These are phyloP conservation scores for Oligia fasciuncula DNA, from an alignment of 2,888 invertebrate genomes.

Conservation along the genomic window DNA sequence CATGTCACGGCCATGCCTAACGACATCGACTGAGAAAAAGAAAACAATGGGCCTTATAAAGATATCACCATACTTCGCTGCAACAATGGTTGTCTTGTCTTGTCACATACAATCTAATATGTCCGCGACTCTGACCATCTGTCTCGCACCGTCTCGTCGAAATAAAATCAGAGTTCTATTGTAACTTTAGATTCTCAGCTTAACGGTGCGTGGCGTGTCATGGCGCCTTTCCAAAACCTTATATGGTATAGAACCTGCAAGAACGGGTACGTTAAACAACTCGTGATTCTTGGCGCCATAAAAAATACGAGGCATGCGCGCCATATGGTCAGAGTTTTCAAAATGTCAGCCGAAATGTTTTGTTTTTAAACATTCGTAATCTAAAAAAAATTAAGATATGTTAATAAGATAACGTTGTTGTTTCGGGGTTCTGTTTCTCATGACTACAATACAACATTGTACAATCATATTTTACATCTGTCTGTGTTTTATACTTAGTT, in stretches of 20 bases:
- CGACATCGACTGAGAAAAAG: conserved; percentile 43
- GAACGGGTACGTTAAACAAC: conserved; percentile 71
- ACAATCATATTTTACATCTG: conserved; percentile 33
- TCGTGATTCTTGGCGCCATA: conserved; percentile 76
- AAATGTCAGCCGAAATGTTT: conserved; percentile 67
- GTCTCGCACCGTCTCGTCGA: conserved; percentile 66
- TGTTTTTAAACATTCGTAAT: conserved; percentile 53
- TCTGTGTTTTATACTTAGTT: conserved; percentile 28
- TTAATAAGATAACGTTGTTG: conserved; percentile 34
- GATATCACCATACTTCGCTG: conserved; percentile 40
- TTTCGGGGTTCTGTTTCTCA: conserved; percentile 34
- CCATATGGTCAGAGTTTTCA: conserved; percentile 80
- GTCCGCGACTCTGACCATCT: conserved; percentile 68
- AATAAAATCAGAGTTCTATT: conserved; percentile 80
- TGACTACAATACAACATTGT: conserved; percentile 10
- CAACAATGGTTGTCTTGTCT: conserved; percentile 50
- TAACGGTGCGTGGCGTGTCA: conserved; percentile 77
- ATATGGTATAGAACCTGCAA: conserved; percentile 77
- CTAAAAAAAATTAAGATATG: conserved; percentile 38
- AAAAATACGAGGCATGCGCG: conserved; percentile 77
- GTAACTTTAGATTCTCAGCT: conserved; percentile 73
- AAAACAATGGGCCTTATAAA: conserved; percentile 59
- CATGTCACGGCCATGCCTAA: conserved; percentile 52
- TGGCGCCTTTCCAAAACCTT: conserved; percentile 83
- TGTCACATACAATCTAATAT: conserved; percentile 47